Evolutionary conservation across 2,113 vertebrate species (phyloP).

Genomic region (sheep (Ovis aries)): ARS-UI_Ramb_v3.0 NC_056054.1:259598501-259599000

Average conservation of each 20-base stretch:
- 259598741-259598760: not conserved
- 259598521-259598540: not conserved
- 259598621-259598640: not conserved
- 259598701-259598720: not conserved
- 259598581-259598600: not conserved
- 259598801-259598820: not conserved
- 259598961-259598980: not conserved
- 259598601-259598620: not conserved
- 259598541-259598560: not conserved
- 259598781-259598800: not conserved
- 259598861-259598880: not conserved
- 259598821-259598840: not conserved
- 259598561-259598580: not conserved
- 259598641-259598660: not conserved
- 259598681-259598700: not conserved
- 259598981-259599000: not conserved
- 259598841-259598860: not conserved
- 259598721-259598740: not conserved
- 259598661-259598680: slow-evolving; percentile 47
- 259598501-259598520: not conserved
- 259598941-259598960: not conserved
- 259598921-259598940: not conserved
- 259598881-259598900: not conserved
- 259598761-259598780: not conserved
- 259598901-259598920: not conserved